Evolutionary conservation across 2,113 vertebrate genomes (phyloP).

Genomic region (Macquaria australasica): DNA sequence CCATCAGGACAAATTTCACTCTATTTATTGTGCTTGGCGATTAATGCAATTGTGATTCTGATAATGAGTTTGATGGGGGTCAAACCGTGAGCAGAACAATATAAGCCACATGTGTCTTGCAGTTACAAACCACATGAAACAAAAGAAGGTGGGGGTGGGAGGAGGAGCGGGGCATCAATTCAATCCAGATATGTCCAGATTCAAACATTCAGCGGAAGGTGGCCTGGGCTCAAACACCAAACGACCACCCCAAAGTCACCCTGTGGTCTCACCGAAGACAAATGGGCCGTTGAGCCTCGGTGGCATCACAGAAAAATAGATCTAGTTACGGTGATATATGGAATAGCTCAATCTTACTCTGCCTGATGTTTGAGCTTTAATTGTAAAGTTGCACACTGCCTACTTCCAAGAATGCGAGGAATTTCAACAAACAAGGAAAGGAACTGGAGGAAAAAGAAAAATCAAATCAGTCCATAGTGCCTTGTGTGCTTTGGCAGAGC

Average conservation of each 20-base stretch:
- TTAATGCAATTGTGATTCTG: conserved; percentile 51
- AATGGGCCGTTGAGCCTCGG: conserved; percentile 67
- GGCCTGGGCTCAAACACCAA: conserved; percentile 72
- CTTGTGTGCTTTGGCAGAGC: conserved; percentile 64
- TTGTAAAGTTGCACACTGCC: conserved; percentile 43
- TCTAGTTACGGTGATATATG: conserved; percentile 63
- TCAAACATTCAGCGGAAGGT: conserved; percentile 77
- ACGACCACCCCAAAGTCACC: conserved; percentile 78
- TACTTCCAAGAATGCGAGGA: conserved; percentile 68
- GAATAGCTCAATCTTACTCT: conserved; percentile 58
- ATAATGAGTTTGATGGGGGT: conserved; percentile 61
- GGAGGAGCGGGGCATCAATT: conserved; percentile 66
- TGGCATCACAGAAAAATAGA: conserved; percentile 76
- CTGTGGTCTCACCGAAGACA: conserved; percentile 76
- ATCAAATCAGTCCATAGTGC: conserved; percentile 40
- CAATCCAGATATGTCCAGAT: conserved; percentile 77
- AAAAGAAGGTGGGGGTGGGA: conserved; percentile 60
- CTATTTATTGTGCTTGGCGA: conserved; percentile 53
- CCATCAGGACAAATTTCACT: conserved; percentile 12
- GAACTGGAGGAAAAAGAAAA: conserved; percentile 22
- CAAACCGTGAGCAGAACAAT: conserved; percentile 67
- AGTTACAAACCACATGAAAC: conserved; percentile 80
- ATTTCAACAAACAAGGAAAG: conserved; percentile 59
- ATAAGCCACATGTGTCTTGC: conserved; percentile 76
- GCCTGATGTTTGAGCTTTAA: conserved; percentile 52